These are phyloP conservation scores for Chloroclysta siterata DNA, from an alignment of 2,888 invertebrate genomes.

Conservation along the genomic window DNA sequence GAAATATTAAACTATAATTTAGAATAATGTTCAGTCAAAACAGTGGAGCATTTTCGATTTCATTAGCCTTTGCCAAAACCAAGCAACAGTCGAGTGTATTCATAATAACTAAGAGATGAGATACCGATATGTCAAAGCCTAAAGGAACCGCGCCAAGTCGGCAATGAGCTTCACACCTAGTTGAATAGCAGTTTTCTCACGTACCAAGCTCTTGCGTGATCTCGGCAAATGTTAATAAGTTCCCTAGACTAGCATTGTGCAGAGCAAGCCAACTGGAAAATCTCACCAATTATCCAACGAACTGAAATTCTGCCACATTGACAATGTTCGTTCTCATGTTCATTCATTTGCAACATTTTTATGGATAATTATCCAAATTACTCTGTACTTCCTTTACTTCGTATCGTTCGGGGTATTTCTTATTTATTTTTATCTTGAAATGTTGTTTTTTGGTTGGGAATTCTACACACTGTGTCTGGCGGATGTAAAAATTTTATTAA, in stretches of 20 bases:
- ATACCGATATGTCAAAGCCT: slow-evolving; percentile 8
- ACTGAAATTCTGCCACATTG: slow-evolving; percentile 49
- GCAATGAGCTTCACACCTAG: slow-evolving; percentile 27
- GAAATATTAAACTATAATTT: slow-evolving; percentile 1
- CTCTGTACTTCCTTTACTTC: slow-evolving; percentile 38
- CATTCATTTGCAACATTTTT: slow-evolving; percentile 43
- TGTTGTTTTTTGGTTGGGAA: not conserved
- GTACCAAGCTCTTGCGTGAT: slow-evolving; percentile 43
- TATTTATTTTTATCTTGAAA: not conserved
- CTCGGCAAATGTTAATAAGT: slow-evolving; percentile 65
- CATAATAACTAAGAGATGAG: slow-evolving; percentile 2
- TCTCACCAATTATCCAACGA: slow-evolving; percentile 65
- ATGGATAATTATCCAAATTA: slow-evolving; percentile 38
- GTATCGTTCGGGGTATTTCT: slow-evolving; percentile 2
- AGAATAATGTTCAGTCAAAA: not conserved
- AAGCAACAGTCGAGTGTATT: not conserved
- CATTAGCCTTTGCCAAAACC: not conserved
- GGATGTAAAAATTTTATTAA: slow-evolving; percentile 1
- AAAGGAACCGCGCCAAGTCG: slow-evolving; percentile 14
- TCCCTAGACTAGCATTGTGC: slow-evolving; percentile 63
- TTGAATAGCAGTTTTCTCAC: slow-evolving; percentile 42
- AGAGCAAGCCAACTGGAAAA: slow-evolving; percentile 60
- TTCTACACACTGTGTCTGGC: not conserved
- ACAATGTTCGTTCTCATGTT: slow-evolving; percentile 44
- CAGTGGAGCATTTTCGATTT: slow-evolving; percentile 6